Evolutionary conservation across 1,140 invertebrate genomes (phyloP).

Genomic region (Laupala kohalensis): DNA sequence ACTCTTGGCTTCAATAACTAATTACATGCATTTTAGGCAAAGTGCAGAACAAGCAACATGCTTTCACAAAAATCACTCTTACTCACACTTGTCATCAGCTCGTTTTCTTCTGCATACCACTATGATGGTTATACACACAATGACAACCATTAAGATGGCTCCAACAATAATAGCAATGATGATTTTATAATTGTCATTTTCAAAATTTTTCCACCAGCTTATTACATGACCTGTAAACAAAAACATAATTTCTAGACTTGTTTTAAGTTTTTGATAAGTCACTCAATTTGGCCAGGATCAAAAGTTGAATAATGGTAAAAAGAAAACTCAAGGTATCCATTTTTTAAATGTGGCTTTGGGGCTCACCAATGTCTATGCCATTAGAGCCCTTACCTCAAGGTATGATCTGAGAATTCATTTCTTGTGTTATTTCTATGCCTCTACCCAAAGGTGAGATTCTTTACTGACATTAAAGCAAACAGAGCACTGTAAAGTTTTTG

Average conservation of each 20-base stretch:
- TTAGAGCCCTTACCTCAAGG: too few species aligned
- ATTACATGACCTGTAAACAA: conserved; percentile 26
- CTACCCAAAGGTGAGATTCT: too few species aligned
- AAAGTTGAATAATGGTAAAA: neutral
- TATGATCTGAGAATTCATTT: too few species aligned
- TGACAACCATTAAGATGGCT: conserved; percentile 59
- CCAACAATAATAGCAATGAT: conserved; percentile 59
- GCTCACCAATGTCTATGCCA: neutral
- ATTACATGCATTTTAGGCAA: neutral
- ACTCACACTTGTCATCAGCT: conserved; percentile 78
- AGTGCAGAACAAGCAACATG: neutral
- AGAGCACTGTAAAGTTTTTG: too few species aligned
- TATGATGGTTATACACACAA: conserved; percentile 71
- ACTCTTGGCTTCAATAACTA: neutral
- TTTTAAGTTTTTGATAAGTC: neutral
- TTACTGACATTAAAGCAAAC: too few species aligned
- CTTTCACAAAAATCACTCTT: conserved; percentile 2
- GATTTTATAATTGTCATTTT: conserved; percentile 61
- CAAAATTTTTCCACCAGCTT: conserved; percentile 61
- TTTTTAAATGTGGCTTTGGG: neutral
- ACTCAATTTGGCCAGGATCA: neutral
- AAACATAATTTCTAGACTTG: neutral
- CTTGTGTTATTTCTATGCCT: too few species aligned
- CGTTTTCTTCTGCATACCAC: conserved; percentile 65
- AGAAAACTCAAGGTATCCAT: neutral